These are phyloP conservation scores for Anomalospiza imberbis DNA, from an alignment of 2,797 vertebrate genomes.

Conservation along the genomic window DNA sequence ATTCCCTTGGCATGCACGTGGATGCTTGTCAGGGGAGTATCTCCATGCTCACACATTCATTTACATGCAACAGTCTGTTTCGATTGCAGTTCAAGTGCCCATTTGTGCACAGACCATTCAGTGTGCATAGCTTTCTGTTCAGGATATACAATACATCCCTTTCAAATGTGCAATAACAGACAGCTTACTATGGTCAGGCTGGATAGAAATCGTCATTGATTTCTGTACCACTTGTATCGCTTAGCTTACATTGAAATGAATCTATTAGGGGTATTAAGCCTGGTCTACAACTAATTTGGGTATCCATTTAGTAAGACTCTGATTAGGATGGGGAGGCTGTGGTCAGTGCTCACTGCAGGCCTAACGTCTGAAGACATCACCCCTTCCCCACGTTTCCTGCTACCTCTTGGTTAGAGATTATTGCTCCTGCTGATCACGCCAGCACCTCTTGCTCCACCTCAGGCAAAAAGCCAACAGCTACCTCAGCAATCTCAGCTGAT, in stretches of 20 bases:
- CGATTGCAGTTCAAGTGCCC: neutral
- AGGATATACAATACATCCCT: neutral
- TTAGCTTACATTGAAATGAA: neutral
- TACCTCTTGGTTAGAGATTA: neutral
- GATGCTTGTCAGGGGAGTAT: constrained; percentile 6
- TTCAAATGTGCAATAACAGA: neutral
- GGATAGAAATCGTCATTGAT: neutral
- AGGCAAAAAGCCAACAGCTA: neutral
- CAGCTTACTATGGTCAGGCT: neutral
- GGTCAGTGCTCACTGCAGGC: neutral
- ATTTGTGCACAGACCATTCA: constrained; percentile 8
- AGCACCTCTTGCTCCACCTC: neutral
- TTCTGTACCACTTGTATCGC: neutral
- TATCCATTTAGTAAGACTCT: neutral
- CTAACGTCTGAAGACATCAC: neutral
- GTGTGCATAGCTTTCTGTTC: neutral
- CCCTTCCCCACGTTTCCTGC: neutral
- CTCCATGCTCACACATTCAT: constrained; percentile 36
- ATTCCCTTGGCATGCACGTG: neutral
- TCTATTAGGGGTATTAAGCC: neutral
- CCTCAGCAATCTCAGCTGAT: neutral
- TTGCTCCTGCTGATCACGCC: neutral
- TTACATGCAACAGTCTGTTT: constrained; percentile 50
- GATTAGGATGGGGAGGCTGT: neutral
- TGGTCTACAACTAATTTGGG: neutral